These are phyloP conservation scores for Ceratina calcarata DNA, from an alignment of 1,140 invertebrate genomes.

Conservation along the genomic window DNA sequence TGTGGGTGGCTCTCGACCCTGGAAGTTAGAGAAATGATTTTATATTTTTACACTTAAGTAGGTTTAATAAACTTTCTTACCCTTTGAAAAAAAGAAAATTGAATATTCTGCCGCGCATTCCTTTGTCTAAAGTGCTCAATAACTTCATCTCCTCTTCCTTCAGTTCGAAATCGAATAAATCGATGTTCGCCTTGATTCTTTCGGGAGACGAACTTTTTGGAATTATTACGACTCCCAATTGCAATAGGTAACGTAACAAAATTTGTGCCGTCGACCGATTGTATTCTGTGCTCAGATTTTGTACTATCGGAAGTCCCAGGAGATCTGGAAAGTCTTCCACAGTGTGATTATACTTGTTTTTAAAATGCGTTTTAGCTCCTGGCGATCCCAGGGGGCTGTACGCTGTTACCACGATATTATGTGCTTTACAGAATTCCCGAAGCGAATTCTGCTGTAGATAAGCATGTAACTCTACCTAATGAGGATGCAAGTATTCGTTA, in stretches of 20 bases:
- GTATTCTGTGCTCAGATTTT: slow-evolving; percentile 85
- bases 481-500: slow-evolving; percentile 18
- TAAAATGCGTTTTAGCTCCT: slow-evolving; percentile 78
- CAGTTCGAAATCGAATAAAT: slow-evolving; percentile 83
- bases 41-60: neutral
- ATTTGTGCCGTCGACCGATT: slow-evolving; percentile 89
- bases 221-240: slow-evolving; percentile 88
- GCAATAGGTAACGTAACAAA: slow-evolving; percentile 87
- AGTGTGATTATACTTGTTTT: slow-evolving; percentile 80
- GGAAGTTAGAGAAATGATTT: neutral
- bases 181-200: slow-evolving; percentile 85
- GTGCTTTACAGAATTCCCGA: slow-evolving; percentile 86
- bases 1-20: neutral
- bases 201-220: slow-evolving; percentile 90
- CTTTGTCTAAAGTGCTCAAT: slow-evolving; percentile 81
- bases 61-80: neutral
- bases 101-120: slow-evolving; percentile 81
- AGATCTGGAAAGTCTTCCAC: slow-evolving; percentile 85
- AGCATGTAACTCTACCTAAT: slow-evolving; percentile 89
- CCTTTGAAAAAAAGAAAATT: slow-evolving; percentile 80
- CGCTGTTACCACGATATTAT: slow-evolving; percentile 88
- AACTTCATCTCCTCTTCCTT: slow-evolving; percentile 79
- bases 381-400: slow-evolving; percentile 92
- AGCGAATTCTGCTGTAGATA: slow-evolving; percentile 91
- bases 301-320: slow-evolving; percentile 85